Base-by-base conservation (phyloP, 2,797 vertebrate species). In the Pseudochromis fuscus region DNA sequence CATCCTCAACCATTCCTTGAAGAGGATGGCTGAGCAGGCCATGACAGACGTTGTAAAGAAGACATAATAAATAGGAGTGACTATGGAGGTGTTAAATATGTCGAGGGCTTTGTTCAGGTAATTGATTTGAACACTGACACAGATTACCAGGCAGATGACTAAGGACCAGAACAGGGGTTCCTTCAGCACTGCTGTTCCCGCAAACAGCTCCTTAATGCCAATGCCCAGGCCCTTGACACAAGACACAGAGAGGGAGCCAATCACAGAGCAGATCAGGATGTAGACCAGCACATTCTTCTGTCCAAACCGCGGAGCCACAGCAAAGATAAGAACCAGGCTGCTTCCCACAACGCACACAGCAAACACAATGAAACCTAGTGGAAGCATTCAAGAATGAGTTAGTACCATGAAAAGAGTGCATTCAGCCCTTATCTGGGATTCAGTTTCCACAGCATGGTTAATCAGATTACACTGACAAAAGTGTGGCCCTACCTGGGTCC, bases 41-140 rank as follows among this genome's bases (percentile, higher is more conserved):
- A 95, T 95, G 59, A 97, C 94, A 0, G 94, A 93, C 0, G 93
- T 95, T 79, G 94, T 96, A 89, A 96, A 97, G 85, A 96, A 94
- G 81, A 96, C 95, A 0, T 97, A 96, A 82, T 96, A 96, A 76
- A 95, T 87, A 4, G 95, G 94, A 0, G 95, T 95, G 70, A 96
- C 93, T 38, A 95, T 84, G 0, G 95, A 96, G 0, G 94, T 95
- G 85, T 92, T 95, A 83, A 93, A 96, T 80, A 95, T 95, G 86
- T 95, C 95, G 57, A 97, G 90, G 40, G 94, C 95, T 88, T 95
- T 95, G 91, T 96, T 96, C 78, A 96, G 92, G 68, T 95, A 96
- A 87, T 93, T 97, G 80, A 96, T 95, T 79, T 96, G 95, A 76
- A 95, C 23, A 44, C 91, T 95, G 85, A 96, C 60, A 58, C 95